Conservation (phyloP, 2,888 invertebrate genomes). For the Acleris sparsana region DNA sequence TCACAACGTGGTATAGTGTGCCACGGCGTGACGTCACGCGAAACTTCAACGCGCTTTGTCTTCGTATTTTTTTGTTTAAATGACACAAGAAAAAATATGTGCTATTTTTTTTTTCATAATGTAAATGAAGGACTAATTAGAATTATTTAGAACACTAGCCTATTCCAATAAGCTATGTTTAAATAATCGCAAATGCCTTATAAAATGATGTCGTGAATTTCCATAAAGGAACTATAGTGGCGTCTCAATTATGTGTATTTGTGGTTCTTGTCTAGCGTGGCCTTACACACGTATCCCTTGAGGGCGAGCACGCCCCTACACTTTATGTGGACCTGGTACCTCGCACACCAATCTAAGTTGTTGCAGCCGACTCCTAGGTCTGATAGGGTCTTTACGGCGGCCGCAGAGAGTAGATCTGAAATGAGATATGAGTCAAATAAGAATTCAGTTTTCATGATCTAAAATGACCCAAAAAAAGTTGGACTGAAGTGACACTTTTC, state of each 20-base stretch:
- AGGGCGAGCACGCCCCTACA: constrained; percentile 95
- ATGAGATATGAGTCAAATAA: constrained; percentile 11
- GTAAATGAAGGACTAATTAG: too few relatives aligned
- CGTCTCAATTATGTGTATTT: constrained; percentile 14
- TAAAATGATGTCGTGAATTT: neutral
- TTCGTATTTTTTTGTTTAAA: too few relatives aligned
- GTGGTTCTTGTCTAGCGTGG: constrained; percentile 57
- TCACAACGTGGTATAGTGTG: too few relatives aligned
- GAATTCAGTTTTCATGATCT: neutral
- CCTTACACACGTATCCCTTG: constrained; percentile 91
- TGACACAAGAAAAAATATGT: too few relatives aligned
- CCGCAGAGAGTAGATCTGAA: constrained; percentile 74
- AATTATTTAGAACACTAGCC: too few relatives aligned
- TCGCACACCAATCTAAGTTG: constrained; percentile 89
- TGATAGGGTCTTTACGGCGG: constrained; percentile 83
- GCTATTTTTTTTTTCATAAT: too few relatives aligned
- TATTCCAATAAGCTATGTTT: too few relatives aligned
- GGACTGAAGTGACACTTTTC: too few relatives aligned
- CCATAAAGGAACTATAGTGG: neutral
- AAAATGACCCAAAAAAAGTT: too few relatives aligned
- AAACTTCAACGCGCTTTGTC: too few relatives aligned
- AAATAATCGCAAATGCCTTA: too few relatives aligned
- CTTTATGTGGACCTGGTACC: constrained; percentile 95
- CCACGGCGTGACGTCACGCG: too few relatives aligned
- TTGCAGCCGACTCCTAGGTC: constrained; percentile 69